Percentiles rank a stretch among this genome's conserved stretches.
Conservation (phyloP, 2,888 invertebrate species). For the Dascillus cervinus region DNA sequence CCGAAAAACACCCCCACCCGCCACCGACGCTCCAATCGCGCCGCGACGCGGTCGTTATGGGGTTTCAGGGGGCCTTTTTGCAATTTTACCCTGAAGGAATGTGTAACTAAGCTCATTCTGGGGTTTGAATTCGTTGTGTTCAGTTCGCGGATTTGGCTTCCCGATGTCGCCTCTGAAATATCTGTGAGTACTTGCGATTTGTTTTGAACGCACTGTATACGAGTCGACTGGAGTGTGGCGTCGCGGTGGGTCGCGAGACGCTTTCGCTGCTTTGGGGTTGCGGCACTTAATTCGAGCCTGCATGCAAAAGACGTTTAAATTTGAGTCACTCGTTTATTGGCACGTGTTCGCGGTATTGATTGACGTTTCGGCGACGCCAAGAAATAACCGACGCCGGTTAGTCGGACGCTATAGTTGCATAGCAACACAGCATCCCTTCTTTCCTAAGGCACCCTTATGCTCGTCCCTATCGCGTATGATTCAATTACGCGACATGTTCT, state of each 20-base stretch:
- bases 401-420: constrained; percentile 37
- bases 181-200: not conserved
- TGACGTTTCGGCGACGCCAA: constrained; percentile 23
- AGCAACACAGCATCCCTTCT: constrained; percentile 41
- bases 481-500: constrained; percentile 42
- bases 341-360: constrained; percentile 31
- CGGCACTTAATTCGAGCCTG: too few relatives aligned
- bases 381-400: constrained; percentile 32
- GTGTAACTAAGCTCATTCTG: constrained; percentile 25
- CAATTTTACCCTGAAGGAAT: constrained; percentile 23
- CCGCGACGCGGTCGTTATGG: constrained; percentile 11
- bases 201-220: not conserved
- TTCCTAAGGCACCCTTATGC: constrained; percentile 25
- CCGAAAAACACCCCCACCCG: constrained; percentile 23
- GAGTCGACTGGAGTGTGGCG: not conserved
- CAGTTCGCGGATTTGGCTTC: constrained; percentile 17
- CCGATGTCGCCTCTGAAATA: too few relatives aligned
- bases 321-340: constrained; percentile 26
- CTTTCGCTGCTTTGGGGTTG: not conserved
- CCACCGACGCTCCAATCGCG: constrained; percentile 8
- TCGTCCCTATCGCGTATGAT: constrained; percentile 32
- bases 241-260: not conserved
- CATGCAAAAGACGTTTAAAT: too few relatives aligned
- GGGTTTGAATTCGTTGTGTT: constrained; percentile 21
- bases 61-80: constrained; percentile 18